Evolutionary conservation across 2,888 invertebrate species (phyloP), one percentile per base, ranked within the genome.

Genomic region (Leucophenga montana): DNA sequence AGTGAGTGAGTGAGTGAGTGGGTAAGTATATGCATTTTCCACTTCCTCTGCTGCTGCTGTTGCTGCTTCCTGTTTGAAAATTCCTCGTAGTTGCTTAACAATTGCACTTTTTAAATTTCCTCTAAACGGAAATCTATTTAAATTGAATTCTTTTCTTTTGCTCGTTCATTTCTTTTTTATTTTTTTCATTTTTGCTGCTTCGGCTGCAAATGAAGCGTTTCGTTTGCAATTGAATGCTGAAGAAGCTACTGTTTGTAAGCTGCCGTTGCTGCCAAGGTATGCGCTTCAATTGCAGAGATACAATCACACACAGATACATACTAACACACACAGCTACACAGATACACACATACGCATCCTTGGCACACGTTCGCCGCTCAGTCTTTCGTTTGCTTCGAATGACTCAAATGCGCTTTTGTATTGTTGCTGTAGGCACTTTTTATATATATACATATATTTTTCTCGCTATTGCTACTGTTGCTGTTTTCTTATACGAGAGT

Each of bases 91-190:
- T 50, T 64, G 62, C 33, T 73, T 83, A 78, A 81, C 81, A 83
- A 81, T 82, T 81, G 81, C 74, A 74, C 56, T 53, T 65, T 46
- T 64, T 83, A 83, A 85, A 85, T 86, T 85, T 85, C 85, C 85
- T 85, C 79, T 80, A 77, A 85, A 80, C 86, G 85, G 85, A 85
- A 85, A 86, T 86, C 85, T 85, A 85, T 85, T 86, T 80, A 84
- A 85, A 85, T 85, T 85, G 83, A 78, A 80, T 83, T 81, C 80
- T 76, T 78, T 82, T 82, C 78, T 78, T 74, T 54, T 71, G 54
- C 67, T 68, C 16, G 6, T 50, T n/a, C 16, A 11, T n/a, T 18
- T 50, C 16, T 50, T 50, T 8, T 13, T n/a, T n/a, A 1, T 50
- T 50, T 50, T 50, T 16, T 50, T n/a, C 50, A 50, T 18, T 50